Percentiles rank a stretch among this genome's conserved stretches.
These are phyloP conservation scores for Arnoldichthys spilopterus DNA, from an alignment of 2,797 vertebrate species.

Conservation along the genomic window DNA sequence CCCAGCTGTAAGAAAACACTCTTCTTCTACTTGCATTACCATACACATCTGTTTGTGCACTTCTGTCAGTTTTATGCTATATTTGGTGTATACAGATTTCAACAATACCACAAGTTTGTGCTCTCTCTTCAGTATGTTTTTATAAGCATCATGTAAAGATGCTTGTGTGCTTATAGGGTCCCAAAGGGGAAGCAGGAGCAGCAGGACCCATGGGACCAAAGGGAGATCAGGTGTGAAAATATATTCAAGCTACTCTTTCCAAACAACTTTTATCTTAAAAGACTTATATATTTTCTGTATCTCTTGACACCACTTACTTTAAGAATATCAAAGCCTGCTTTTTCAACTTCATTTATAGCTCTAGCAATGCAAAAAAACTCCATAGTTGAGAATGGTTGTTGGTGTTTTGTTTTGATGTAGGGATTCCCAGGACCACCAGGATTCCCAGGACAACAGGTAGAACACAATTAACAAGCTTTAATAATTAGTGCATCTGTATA, in stretches of 20 bases:
- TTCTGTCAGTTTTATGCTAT: not conserved
- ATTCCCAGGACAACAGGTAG: slow-evolving; percentile 89
- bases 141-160: not conserved
- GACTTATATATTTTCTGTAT: slow-evolving; percentile 23
- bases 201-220: slow-evolving; percentile 83
- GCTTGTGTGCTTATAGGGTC: slow-evolving; percentile 77
- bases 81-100: not conserved
- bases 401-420: slow-evolving; percentile 69
- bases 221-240: slow-evolving; percentile 84
- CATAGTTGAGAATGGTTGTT: slow-evolving; percentile 11
- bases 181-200: slow-evolving; percentile 87
- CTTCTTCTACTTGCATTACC: not conserved
- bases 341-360: slow-evolving; percentile 39
- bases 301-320: slow-evolving; percentile 19
- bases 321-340: slow-evolving; percentile 15
- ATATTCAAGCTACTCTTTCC: not conserved
- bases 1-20: slow-evolving; percentile 76
- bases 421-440: slow-evolving; percentile 93
- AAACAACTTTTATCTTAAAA: slow-evolving; percentile 27
- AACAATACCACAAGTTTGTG: not conserved
- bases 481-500: not conserved
- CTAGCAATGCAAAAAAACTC: slow-evolving; percentile 15
- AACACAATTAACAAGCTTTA: slow-evolving; percentile 6
- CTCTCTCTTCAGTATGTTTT: not conserved
- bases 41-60: slow-evolving; percentile 4